Evolutionary conservation across 2,888 invertebrate genomes (phyloP).

Genomic region (Platycnemis pennipes): DNA sequence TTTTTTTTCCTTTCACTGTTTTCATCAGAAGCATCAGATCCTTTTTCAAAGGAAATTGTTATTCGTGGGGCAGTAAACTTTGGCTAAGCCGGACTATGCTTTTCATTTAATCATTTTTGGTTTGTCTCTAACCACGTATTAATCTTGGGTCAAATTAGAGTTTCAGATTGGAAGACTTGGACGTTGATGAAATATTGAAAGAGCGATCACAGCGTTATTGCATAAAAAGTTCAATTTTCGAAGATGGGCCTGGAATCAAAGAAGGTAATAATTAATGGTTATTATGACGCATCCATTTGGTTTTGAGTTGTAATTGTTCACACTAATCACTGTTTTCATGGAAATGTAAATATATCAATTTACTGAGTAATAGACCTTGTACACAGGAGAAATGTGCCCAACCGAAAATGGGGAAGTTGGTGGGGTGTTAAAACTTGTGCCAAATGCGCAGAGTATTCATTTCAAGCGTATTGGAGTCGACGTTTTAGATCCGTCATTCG

Average conservation of each 20-base stretch:
- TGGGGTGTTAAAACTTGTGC: neutral
- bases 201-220: neutral
- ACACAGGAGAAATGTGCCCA: neutral
- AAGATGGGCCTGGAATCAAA: neutral
- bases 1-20: too few species aligned
- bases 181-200: slow-evolving; percentile 17
- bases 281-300: neutral
- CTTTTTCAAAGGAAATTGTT: too few species aligned
- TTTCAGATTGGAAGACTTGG: neutral
- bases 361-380: neutral
- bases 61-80: too few species aligned
- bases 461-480: neutral
- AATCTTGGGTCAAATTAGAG: too few species aligned
- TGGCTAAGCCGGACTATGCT: too few species aligned
- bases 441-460: neutral
- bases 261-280: neutral
- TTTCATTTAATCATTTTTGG: too few species aligned
- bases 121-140: too few species aligned
- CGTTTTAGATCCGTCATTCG: neutral
- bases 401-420: neutral
- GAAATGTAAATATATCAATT: too few species aligned
- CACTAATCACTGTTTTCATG: neutral
- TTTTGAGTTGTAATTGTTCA: too few species aligned
- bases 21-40: too few species aligned
- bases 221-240: neutral